A percentile compares a stretch with the other conserved stretches of the same genome.
These are phyloP conservation scores for Coranthus polyacanthus DNA, from an alignment of 2,797 vertebrate genomes.

Conservation along the genomic window DNA sequence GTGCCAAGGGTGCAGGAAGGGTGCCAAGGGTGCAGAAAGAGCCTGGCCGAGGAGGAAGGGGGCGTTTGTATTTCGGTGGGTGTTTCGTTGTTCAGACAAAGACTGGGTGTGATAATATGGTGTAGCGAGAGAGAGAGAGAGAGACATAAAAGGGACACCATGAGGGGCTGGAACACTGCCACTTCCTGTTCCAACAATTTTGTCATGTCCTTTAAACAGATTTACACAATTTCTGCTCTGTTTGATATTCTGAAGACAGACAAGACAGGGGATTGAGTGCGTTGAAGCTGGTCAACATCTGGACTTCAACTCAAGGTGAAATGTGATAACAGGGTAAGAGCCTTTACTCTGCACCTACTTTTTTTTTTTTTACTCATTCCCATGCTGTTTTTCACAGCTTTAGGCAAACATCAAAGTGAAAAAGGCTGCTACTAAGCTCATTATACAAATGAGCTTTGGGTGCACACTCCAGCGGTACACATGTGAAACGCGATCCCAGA, in stretches of 20 bases:
- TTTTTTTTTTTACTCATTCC: background rate
- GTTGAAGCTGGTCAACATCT: conserved; percentile 8
- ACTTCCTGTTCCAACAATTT: conserved; percentile 1
- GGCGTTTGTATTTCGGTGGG: conserved; percentile 38
- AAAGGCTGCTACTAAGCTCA: conserved; percentile 52
- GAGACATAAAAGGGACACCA: background rate
- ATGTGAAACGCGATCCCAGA: conserved; percentile 39
- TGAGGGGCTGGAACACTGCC: background rate
- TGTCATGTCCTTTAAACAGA: conserved; percentile 7
- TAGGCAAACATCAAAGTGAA: conserved; percentile 63
- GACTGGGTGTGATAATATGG: conserved; percentile 20
- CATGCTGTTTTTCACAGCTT: conserved; percentile 24
- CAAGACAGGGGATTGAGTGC: background rate
- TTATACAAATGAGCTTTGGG: conserved; percentile 68
- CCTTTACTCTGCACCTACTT: background rate
- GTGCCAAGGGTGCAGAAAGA: conserved; percentile 39
- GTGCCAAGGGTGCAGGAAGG: conserved; percentile 54
- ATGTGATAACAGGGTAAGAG: conserved; percentile 19
- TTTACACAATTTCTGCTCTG: background rate
- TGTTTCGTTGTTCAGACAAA: conserved; percentile 35
- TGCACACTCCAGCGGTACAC: conserved; percentile 20
- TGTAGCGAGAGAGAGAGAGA: conserved; percentile 7
- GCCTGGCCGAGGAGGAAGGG: conserved; percentile 26
- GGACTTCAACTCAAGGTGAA: too few species aligned
- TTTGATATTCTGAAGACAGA: background rate